A percentile compares a stretch with the other conserved stretches of the same genome.
phyloP scores from a whole-genome alignment of 2,797 vertebrate genomes.

The Lindbergichthys nudifrons region DNA sequence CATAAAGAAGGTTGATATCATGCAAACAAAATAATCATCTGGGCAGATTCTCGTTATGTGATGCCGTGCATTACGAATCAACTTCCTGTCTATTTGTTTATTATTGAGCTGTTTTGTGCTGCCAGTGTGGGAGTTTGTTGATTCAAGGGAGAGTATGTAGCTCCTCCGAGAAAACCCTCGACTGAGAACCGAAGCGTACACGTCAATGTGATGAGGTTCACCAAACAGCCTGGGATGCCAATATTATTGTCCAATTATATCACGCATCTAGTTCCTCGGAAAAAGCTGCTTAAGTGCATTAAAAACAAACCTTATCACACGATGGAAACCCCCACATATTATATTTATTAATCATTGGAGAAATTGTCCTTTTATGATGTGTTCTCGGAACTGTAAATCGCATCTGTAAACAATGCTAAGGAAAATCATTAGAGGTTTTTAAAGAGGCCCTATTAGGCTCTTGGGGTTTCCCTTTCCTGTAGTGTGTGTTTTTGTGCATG shows the following conservation, averaged over 20 bases:
- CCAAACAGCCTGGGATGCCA: conserved; percentile 38
- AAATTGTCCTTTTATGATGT: too few species aligned
- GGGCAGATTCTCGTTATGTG: conserved; percentile 1
- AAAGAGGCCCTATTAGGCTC: too few species aligned
- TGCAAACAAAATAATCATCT: conserved; percentile 35
- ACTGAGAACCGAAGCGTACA: conserved; percentile 51
- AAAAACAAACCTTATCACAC: too few species aligned
- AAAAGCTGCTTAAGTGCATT: too few species aligned
- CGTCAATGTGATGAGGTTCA: conserved; percentile 54
- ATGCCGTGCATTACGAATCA: conserved; percentile 11
- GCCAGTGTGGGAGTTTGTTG: conserved; percentile 49
- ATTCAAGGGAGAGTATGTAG: conserved; percentile 41
- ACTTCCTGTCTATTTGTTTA: conserved; percentile 22
- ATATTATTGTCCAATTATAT: conserved; percentile 50
- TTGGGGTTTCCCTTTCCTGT: too few species aligned
- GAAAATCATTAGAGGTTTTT: too few species aligned
- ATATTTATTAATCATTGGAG: too few species aligned
- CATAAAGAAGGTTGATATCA: conserved; percentile 51
- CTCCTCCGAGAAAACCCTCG: conserved; percentile 37
- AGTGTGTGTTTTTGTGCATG: too few species aligned
- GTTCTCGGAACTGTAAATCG: too few species aligned
- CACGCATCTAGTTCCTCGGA: conserved; percentile 24
- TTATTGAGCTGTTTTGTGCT: conserved; percentile 41
- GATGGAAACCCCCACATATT: too few species aligned
- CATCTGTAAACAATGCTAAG: too few species aligned